Base-by-base conservation (phyloP, 2,113 vertebrate species). In the Dissostichus mawsoni region DNA sequence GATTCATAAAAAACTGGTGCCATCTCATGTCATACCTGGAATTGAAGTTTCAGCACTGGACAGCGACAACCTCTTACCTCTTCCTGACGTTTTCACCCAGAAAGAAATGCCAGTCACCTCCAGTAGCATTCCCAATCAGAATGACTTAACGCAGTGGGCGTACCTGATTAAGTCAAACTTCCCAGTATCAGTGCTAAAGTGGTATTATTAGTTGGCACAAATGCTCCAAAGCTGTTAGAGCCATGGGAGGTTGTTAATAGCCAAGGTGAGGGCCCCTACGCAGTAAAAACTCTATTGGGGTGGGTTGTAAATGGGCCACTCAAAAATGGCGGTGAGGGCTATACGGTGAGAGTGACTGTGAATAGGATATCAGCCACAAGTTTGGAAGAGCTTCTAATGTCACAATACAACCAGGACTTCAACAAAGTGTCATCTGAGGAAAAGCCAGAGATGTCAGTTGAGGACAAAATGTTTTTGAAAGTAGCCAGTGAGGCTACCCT, bases 341-440 rank as follows among this genome's bases (percentile, higher is more conserved):
- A 17, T 6, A 1, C 17, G n/a, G 5, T 45, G 4, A 45, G 6
- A 13, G 58, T 41, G 1, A 18, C 9, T 44, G 67, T 69, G 7
- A 69, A 69, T 5, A 69, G 67, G 12, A 23, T 69, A 20, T 69
- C 52, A 23, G 67, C 23, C 0, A 12, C 52, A 16, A 56, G 33
- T 4, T 13, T 69, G 50, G 50, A 53, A 0, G 29, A 53, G 29
- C 65, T 53, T 33, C 29, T 69, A 18, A 53, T 69, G 5, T 41
- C 66, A 36, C 50, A 53, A 3, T 69, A 69, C 4, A 69, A 23
- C 14, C 51, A 56, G 8, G 65, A 67, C 25, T 67, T 67, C 12
- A 29, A 18, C 18, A 16, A 52, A 3, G 48, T 36, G 18, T 0
- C 51, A 9, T 20, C 17, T 6, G 1, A 69, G 6, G 29, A 69